Conservation (phyloP, 1,140 invertebrate species). For the Trichonephila clavipes region DNA sequence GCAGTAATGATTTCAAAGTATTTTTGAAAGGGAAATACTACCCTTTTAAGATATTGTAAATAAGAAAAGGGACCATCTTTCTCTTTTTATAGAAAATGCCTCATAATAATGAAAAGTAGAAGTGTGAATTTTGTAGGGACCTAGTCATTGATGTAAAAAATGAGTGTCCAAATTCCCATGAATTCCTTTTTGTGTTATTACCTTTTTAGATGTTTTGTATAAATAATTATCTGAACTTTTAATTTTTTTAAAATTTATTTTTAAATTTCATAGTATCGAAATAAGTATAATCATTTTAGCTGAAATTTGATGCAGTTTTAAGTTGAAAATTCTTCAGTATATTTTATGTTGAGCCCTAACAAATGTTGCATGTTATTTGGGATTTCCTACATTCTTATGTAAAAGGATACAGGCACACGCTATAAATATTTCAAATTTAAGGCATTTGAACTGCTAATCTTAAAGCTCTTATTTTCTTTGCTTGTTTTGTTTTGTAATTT, state of each 20-base stretch:
- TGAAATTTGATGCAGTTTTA: background rate
- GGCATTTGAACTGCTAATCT: background rate
- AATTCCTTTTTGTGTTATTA: background rate
- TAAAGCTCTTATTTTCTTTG: background rate
- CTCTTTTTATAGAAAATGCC: background rate
- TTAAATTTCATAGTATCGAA: background rate
- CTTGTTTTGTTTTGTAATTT: background rate
- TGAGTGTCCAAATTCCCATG: background rate
- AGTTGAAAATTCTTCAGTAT: background rate
- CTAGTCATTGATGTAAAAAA: constrained; percentile 8
- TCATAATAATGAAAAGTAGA: background rate
- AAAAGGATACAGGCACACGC: background rate
- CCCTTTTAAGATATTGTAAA: background rate
- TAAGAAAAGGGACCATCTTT: constrained; percentile 16
- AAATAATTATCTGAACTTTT: background rate
- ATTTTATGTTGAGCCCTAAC: no score
- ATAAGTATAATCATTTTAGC: background rate
- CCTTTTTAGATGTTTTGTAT: background rate
- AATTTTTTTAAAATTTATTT: constrained; percentile 1
- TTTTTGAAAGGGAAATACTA: background rate
- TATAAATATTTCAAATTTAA: background rate
- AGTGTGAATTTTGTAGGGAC: background rate
- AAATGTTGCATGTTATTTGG: background rate
- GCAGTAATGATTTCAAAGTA: background rate
- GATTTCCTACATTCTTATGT: background rate